These are phyloP conservation scores for Hypotaenidia philippensis DNA, from an alignment of 2,797 vertebrate species.

Conservation along the genomic window DNA sequence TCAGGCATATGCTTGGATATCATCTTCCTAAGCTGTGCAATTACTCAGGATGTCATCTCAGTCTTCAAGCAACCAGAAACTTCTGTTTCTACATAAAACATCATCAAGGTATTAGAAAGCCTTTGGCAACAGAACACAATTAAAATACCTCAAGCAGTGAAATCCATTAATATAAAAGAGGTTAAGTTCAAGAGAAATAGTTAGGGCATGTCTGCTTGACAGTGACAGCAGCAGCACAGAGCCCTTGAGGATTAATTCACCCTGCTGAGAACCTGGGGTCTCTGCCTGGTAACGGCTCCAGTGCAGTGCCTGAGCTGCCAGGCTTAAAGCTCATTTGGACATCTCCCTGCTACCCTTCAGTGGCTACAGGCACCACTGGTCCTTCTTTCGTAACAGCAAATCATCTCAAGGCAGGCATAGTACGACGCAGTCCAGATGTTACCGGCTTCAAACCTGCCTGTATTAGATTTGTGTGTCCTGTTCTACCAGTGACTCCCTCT, in stretches of 20 bases:
- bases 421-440: neutral
- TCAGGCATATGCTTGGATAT: conserved; percentile 54
- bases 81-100: conserved; percentile 43
- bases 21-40: conserved; percentile 54
- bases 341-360: neutral
- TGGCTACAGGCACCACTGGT: neutral
- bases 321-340: neutral
- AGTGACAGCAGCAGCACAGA: conserved; percentile 3
- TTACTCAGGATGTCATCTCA: conserved; percentile 70
- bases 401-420: neutral
- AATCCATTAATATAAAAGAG: conserved; percentile 52
- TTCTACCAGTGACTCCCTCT: neutral
- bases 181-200: neutral
- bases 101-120: conserved; percentile 56
- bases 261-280: neutral
- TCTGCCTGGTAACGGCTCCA: neutral
- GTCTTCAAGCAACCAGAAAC: conserved; percentile 52
- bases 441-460: neutral
- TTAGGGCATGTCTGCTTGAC: neutral
- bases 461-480: neutral
- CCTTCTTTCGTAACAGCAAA: neutral
- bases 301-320: neutral
- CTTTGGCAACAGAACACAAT: conserved; percentile 59
- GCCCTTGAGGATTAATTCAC: neutral
- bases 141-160: conserved; percentile 60